phyloP scores from a whole-genome alignment of 64 coral and sea anemone species.

The Stichodactyla mertensii region DNA sequence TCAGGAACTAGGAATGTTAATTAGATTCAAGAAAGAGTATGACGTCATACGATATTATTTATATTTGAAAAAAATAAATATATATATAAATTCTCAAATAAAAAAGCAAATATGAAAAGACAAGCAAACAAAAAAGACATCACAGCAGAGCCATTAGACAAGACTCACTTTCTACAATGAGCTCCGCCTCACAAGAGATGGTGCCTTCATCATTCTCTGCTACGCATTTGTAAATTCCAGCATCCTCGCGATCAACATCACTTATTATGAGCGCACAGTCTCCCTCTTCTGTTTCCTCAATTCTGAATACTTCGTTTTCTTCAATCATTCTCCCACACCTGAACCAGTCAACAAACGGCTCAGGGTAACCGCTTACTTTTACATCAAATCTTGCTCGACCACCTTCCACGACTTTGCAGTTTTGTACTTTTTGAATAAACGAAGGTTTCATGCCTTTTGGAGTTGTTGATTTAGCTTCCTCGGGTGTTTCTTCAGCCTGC shows the following conservation, averaged over 20 bases:
- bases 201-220: slow-evolving; percentile 43
- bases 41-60: neutral
- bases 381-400: slow-evolving; percentile 44
- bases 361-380: slow-evolving; percentile 40
- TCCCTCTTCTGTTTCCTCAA: slow-evolving; percentile 45
- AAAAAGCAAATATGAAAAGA: too few species aligned
- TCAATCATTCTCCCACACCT: slow-evolving; percentile 28
- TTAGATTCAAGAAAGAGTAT: neutral
- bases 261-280: slow-evolving; percentile 37
- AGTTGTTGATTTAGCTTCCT: neutral
- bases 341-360: slow-evolving; percentile 41
- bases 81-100: too few species aligned
- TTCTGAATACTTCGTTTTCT: slow-evolving; percentile 33
- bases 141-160: neutral
- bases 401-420: slow-evolving; percentile 6
- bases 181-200: slow-evolving; percentile 36
- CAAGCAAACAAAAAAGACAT: too few species aligned
- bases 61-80: too few species aligned
- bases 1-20: slow-evolving; percentile 21
- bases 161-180: slow-evolving; percentile 39
- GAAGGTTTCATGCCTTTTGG: neutral
- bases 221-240: slow-evolving; percentile 48
- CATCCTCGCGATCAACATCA: slow-evolving; percentile 48
- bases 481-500: neutral
- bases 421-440: slow-evolving; percentile 8